Evolutionary conservation across 2,888 invertebrate genomes (phyloP).

Genomic region (Aspidiotus rigidus): DNA sequence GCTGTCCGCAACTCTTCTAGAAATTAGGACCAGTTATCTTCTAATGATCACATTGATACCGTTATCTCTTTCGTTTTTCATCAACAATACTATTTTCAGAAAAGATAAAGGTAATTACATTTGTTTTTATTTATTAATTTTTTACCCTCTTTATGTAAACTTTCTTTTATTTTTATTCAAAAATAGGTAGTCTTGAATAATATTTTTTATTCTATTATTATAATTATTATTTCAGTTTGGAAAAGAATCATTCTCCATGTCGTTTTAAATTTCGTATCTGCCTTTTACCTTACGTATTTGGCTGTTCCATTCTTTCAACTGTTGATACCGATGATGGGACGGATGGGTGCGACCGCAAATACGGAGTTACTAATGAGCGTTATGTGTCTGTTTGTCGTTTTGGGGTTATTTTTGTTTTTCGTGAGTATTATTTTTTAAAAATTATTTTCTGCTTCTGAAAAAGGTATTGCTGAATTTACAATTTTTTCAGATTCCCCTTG

Average conservation of each 20-base stretch:
- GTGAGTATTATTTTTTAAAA: neutral
- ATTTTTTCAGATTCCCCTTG: slow-evolving; percentile 17
- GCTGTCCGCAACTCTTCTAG: neutral
- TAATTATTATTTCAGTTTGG: neutral
- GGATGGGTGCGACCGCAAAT: neutral
- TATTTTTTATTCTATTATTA: neutral
- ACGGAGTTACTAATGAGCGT: neutral
- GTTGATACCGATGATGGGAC: neutral
- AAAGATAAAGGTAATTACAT: slow-evolving; percentile 3
- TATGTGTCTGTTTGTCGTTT: slow-evolving; percentile 6
- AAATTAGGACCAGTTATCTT: neutral
- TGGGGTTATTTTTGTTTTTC: slow-evolving; percentile 1
- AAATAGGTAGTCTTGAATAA: neutral
- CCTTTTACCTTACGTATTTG: neutral
- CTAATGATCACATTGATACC: neutral
- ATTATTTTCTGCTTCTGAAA: neutral
- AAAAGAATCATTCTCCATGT: neutral
- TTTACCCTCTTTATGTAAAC: too few species aligned
- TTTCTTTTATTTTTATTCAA: neutral
- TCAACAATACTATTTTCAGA: neutral
- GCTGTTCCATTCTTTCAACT: slow-evolving; percentile 5
- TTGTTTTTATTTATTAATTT: slow-evolving; percentile 9
- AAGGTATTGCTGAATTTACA: neutral
- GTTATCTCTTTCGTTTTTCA: neutral
- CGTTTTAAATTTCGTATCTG: neutral